Base-by-base conservation (phyloP, 1,140 invertebrate genomes). In the Trichonephila clavata region DNA sequence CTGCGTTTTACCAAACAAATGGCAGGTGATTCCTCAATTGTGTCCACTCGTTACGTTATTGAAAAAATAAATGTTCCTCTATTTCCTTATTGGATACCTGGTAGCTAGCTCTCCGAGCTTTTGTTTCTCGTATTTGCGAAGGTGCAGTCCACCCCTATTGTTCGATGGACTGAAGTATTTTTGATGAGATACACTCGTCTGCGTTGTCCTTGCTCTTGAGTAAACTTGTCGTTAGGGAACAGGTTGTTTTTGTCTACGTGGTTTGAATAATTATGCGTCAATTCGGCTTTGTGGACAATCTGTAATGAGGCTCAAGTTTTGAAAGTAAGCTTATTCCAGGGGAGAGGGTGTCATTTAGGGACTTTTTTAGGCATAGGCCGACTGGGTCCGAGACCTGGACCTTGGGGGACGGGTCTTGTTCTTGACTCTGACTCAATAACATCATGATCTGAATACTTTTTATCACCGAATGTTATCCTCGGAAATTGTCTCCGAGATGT, bases 21-120 rank as follows among this genome's bases (percentile, higher is more conserved):
- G 7, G 13, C 89, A 91, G 89, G 89, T 91, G 89, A 68, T 92
- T 43, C 32, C 24, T 86, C 57, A 86, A 39, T 92, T 92, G 61
- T 86, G 7, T 32, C 21, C 50, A 2, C 90, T 92, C 91, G 83
- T 92, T 92, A 92, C 32, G 10, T 24, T 10, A 43, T 91, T 91
- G 71, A 83, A 77, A 59, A 84, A 32, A 39, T 2, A 4, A 39
- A 39, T 39, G 61, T 87, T 65, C 86, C 43, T 63, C 57, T 50
- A 65, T 77, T 89, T 89, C 87, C 87, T 89, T 71, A 89, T 89
- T 77, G 87, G 87, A 13, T 86, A 60, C 59, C 39, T 43, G 65
- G 63, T 71, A 77, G 50, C 87, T 71, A 77, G 50, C 87, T n/a
- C 16, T n/a, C 3, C 39, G 6, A 13, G 14, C 86, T 32, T 65